These are phyloP conservation scores for Ameiurus melas DNA, from an alignment of 2,113 vertebrate genomes.

Conservation along the genomic window DNA sequence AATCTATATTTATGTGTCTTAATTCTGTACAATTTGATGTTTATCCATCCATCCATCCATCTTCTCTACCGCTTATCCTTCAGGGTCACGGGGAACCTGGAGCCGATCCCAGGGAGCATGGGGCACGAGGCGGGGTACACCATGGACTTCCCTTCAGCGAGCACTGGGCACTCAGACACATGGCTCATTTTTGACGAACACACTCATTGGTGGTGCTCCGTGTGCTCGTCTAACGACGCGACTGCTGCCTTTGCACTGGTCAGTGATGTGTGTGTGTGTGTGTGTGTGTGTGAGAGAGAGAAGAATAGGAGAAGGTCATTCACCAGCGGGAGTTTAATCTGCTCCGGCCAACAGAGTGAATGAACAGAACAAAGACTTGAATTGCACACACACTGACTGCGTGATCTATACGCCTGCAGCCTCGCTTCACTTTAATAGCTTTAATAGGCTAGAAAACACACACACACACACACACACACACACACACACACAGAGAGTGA, in stretches of 20 bases:
- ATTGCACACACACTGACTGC: constrained; percentile 8
- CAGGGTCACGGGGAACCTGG: too few relatives aligned
- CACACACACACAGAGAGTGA: constrained; percentile 10
- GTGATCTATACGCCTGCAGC: constrained; percentile 19
- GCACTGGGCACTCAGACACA: not conserved
- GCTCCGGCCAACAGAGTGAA: constrained; percentile 47
- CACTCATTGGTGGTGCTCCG: not conserved
- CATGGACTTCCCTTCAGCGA: not conserved
- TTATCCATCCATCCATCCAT: too few relatives aligned
- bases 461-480: constrained; percentile 4
- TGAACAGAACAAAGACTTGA: not conserved
- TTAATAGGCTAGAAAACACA: constrained; percentile 27
- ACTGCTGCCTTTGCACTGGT: not conserved
- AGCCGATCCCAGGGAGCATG: too few relatives aligned
- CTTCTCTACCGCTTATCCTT: too few relatives aligned
- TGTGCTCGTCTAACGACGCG: not conserved
- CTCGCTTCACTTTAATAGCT: constrained; percentile 18
- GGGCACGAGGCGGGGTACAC: too few relatives aligned
- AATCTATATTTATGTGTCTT: not conserved
- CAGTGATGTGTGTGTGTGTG: not conserved
- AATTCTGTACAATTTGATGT: not conserved
- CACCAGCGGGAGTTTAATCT: constrained; percentile 36
- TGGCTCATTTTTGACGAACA: not conserved
- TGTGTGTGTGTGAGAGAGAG: not conserved
- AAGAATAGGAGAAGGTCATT: not conserved